Evolutionary conservation across 2,888 invertebrate genomes (phyloP), one percentile per base, ranked within the genome.

Genomic region (Marasmarcha lunaedactyla): DNA sequence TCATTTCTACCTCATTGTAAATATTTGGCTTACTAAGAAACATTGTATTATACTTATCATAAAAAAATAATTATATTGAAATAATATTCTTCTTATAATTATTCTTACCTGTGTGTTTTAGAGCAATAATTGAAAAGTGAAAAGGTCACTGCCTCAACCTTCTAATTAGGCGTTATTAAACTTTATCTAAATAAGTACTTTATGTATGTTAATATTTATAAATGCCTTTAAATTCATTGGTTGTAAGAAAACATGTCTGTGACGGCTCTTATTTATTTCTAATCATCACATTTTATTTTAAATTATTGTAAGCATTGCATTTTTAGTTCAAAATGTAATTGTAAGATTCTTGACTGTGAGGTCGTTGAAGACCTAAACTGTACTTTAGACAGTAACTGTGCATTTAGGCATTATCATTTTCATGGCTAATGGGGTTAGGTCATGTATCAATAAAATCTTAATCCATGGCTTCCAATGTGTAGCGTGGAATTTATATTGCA

Each of bases 1-100:
- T 49, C 55, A 60, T 71, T 20, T 74, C 81, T 83, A 79, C 81
- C 81, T 83, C 81, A 79, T 74, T 83, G 78, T 81, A 79, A 59
- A 77, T 79, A 77, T 73, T 79, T 71, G 72, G 71, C 73, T 77
- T 69, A 71, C 51, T 74, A 76, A 72, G 68, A 60, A 60, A 63
- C 51, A 52, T 63, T 54, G 58, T 58, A 54, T 65, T 34, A 30
- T 7, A 14, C 34, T 12, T 48, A 42, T 47, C 20, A 5, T 20
- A 20, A 7, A 20, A 20, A 7, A n/a, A n/a, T n/a, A n/a, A 3
- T 20, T 20, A 3, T 20, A 20, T 20, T 20, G 20, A 20, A 20
- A 20, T 43, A 41, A 39, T 49, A 49, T 54, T 48, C 45, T 46
- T 52, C 45, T 53, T 43, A 52, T 48, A 50, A 45, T 49, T 47